Conservation (phyloP, 2,888 invertebrate species). For the Apamea crenata region DNA sequence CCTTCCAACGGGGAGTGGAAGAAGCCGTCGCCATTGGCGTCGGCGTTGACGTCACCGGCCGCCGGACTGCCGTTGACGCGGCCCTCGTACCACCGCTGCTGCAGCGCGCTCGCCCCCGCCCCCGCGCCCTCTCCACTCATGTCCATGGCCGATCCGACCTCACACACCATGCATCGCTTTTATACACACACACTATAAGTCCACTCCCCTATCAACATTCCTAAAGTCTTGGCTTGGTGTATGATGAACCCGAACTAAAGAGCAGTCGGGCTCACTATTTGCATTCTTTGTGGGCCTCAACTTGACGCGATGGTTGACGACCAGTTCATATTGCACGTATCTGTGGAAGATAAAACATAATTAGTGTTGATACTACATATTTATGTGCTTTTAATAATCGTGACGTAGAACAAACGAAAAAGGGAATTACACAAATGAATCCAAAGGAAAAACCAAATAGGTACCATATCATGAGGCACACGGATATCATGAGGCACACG, state of each 20-base stretch:
- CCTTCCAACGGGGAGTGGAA: slow-evolving; percentile 90
- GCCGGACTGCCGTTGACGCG: slow-evolving; percentile 90
- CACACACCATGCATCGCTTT: slow-evolving; percentile 90
- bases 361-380: slow-evolving; percentile 11
- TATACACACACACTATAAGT: slow-evolving; percentile 87
- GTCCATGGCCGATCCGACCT: slow-evolving; percentile 88
- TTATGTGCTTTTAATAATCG: not conserved
- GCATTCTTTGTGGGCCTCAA: slow-evolving; percentile 71
- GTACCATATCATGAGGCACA: slow-evolving; percentile 33
- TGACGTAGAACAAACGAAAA: not conserved
- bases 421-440: slow-evolving; percentile 11
- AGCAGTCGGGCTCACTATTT: slow-evolving; percentile 75
- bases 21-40: slow-evolving; percentile 89
- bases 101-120: slow-evolving; percentile 84
- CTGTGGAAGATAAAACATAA: slow-evolving; percentile 76
- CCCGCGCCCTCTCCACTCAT: slow-evolving; percentile 88
- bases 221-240: slow-evolving; percentile 72
- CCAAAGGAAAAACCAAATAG: slow-evolving; percentile 1
- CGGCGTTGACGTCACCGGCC: slow-evolving; percentile 86
- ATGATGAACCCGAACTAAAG: slow-evolving; percentile 70
- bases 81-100: slow-evolving; percentile 90
- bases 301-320: slow-evolving; percentile 65
- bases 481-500: slow-evolving; percentile 62
- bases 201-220: slow-evolving; percentile 87
- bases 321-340: slow-evolving; percentile 79